Base-by-base conservation (phyloP, 2,113 vertebrate species). In the Micronisus gabar region DNA sequence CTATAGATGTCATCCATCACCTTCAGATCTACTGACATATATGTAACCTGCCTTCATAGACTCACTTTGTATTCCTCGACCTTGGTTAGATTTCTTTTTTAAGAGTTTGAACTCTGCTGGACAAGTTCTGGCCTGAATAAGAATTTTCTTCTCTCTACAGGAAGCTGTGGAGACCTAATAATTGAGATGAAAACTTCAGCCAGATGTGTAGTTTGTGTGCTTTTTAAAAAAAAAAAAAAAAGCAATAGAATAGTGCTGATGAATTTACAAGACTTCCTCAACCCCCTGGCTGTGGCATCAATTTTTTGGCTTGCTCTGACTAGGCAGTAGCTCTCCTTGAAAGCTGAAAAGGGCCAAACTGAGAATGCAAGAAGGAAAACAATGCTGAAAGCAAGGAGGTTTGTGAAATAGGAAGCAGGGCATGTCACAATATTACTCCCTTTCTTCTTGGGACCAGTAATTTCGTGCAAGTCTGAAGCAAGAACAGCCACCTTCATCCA, bases 1-100 rank as follows among this genome's bases (percentile, higher is more conserved):
- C 97, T 95, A 92, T 89, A 71, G 93, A 86, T 95, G 92, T 96
- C 96, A 97, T 94, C 97, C 96, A 97, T 96, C 97, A 98, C 89
- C 67, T 97, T 94, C 97, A 97, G 82, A 96, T 97, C 96, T 88
- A 92, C 97, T 97, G 97, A 91, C 93, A 94, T 81, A 72, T 85
- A 86, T 94, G 66, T 55, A 96, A 83, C 91, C 80, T 97, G 47
- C 84, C 79, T 98, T 97, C 70, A 45, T 80, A 93, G 86, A 34
- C 81, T 88, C 79, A 78, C 26, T 83, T 89, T 96, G 53, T 75
- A 91, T 93, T 95, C 70, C 76, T 83, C 97, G 96, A 97, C 93
- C 93, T 97, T 96, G 86, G 85, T 55, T 95, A 73, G 85, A 62
- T 45, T 87, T 3, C 61, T 52, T 81, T 87, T 66, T 74, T n/a